Evolutionary conservation across 2,888 invertebrate genomes (phyloP).

Genomic region (Drosophila picticornis): DNA sequence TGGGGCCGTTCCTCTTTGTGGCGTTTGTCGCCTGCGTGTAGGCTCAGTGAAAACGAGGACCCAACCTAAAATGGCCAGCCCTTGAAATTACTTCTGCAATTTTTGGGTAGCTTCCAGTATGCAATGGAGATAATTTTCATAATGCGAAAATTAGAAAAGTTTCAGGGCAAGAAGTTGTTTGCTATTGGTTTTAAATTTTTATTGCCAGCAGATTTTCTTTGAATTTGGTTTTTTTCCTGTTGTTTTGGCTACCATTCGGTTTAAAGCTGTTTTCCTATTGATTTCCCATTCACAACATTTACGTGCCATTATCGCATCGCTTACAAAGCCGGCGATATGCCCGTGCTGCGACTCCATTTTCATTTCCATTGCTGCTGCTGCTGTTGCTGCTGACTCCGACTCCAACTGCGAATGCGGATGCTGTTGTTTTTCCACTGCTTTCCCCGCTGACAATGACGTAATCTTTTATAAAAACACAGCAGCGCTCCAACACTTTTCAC

Average conservation of each 20-base stretch:
- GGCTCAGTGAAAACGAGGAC: slow-evolving; percentile 24
- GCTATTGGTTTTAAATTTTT: slow-evolving; percentile 63
- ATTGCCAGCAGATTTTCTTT: slow-evolving; percentile 20
- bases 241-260: slow-evolving; percentile 17
- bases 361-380: slow-evolving; percentile 14
- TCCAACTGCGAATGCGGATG: slow-evolving; percentile 7
- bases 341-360: slow-evolving; percentile 59
- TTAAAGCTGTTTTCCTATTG: slow-evolving; percentile 68
- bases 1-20: slow-evolving; percentile 27
- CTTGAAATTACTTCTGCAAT: slow-evolving; percentile 44
- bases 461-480: slow-evolving; percentile 76
- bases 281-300: slow-evolving; percentile 75
- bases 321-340: slow-evolving; percentile 59
- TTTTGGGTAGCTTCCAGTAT: slow-evolving; percentile 20
- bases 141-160: slow-evolving; percentile 80
- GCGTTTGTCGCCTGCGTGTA: slow-evolving; percentile 50
- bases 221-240: slow-evolving; percentile 3
- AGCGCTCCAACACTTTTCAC: slow-evolving; percentile 62
- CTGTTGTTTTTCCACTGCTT: slow-evolving; percentile 46
- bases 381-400: slow-evolving; percentile 31
- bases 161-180: slow-evolving; percentile 42
- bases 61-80: slow-evolving; percentile 23
- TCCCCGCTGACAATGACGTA: slow-evolving; percentile 63
- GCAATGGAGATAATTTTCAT: slow-evolving; percentile 71
- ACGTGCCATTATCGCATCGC: slow-evolving; percentile 74